These are phyloP conservation scores for Pollenia amentaria DNA, from an alignment of 2,888 invertebrate species.

Conservation along the genomic window DNA sequence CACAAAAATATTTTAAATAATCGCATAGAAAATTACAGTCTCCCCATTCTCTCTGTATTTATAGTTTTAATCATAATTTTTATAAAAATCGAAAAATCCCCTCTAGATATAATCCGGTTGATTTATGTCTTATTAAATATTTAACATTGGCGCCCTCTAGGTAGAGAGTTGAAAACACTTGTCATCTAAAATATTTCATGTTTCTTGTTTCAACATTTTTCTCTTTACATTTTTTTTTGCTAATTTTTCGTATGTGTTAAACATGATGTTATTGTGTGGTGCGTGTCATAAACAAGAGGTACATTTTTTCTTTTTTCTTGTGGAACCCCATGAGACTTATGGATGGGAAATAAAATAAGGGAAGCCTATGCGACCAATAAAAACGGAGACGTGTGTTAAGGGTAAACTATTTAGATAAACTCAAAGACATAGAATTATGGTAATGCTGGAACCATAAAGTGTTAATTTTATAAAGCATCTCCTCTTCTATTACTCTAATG, in stretches of 20 bases:
- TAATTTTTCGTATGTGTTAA: constrained; percentile 59
- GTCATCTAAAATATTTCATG: constrained; percentile 70
- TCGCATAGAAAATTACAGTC: constrained; percentile 5
- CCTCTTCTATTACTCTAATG: constrained; percentile 43
- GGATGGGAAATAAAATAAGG: constrained; percentile 53
- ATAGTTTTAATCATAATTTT: constrained; percentile 16
- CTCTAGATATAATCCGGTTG: constrained; percentile 58
- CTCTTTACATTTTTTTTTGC: neutral
- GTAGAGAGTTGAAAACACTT: constrained; percentile 71
- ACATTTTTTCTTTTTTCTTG: neutral
- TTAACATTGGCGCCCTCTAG: constrained; percentile 74
- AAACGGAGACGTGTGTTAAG: neutral
- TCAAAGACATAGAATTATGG: neutral
- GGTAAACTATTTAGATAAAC: neutral
- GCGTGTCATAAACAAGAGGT: constrained; percentile 67
- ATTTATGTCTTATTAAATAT: constrained; percentile 72
- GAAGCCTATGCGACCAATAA: neutral
- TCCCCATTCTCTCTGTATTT: neutral
- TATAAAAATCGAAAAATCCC: constrained; percentile 34
- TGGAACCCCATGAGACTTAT: constrained; percentile 48
- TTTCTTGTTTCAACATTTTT: constrained; percentile 40
- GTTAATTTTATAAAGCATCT: constrained; percentile 42
- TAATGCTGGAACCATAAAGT: constrained; percentile 25
- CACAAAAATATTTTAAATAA: constrained; percentile 15
- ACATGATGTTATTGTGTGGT: constrained; percentile 67